Conservation (phyloP, 2,113 vertebrate species). For the Scatophagus argus region DNA sequence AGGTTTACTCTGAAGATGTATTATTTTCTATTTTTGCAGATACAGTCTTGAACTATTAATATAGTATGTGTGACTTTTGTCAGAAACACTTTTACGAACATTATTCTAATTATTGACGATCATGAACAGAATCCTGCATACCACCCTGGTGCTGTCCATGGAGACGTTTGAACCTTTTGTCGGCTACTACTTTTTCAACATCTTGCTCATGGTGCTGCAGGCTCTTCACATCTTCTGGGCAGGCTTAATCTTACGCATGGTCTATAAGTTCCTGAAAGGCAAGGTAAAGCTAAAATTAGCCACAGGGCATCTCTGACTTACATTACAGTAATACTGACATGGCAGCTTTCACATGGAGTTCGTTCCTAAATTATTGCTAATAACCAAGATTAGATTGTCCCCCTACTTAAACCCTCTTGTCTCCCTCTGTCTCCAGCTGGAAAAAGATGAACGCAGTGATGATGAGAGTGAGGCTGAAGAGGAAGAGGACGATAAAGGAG, state of each 20-base stretch:
- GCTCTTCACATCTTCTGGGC: conserved; percentile 94
- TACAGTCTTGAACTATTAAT: neutral
- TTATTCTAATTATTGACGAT: neutral
- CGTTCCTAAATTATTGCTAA: neutral
- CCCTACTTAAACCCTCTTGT: neutral
- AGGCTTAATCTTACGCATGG: conserved; percentile 90
- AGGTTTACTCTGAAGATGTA: conserved; percentile 44
- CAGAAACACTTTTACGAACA: neutral
- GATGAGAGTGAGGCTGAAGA: conserved; percentile 85
- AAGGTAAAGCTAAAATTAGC: conserved; percentile 68
- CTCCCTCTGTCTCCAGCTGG: conserved; percentile 81
- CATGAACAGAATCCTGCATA: conserved; percentile 86
- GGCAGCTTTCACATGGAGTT: neutral
- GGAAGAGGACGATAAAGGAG: conserved; percentile 86
- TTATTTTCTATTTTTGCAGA: neutral
- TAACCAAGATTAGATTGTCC: neutral
- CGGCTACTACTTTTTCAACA: conserved; percentile 92
- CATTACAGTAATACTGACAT: neutral
- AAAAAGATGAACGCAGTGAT: conserved; percentile 93
- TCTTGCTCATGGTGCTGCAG: conserved; percentile 88
- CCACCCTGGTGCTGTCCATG: conserved; percentile 89
- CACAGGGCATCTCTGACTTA: neutral
- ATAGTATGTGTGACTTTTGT: neutral
- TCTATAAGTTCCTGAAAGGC: conserved; percentile 87
- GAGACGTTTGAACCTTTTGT: conserved; percentile 86